Evolutionary conservation across 2,113 vertebrate genomes (phyloP), one percentile per base, ranked within the genome.

Genomic region (Copsychus sechellarum): DNA sequence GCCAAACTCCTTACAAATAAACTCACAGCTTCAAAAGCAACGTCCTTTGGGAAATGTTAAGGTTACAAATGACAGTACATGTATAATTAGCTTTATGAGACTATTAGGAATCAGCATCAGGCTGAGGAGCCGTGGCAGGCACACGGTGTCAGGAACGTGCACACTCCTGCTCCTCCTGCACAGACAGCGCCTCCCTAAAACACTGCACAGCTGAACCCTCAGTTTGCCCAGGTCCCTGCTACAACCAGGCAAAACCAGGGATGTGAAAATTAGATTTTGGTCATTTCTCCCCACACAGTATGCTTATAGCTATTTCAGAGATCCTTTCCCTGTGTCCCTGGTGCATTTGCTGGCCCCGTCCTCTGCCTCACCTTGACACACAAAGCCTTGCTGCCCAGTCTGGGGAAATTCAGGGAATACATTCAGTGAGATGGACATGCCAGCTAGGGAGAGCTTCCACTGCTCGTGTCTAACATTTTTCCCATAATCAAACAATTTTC

Each of bases 21-120:
- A 80, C 76, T 82, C 72, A 38, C 79, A 38, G 36, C 86, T 82
- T 71, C 50, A 34, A 90, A 93, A 94, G 83, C 76, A 93, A 58
- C 26, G 82, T 58, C 69, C 79, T 71, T 76, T 74, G 65, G 81
- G 84, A 69, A 90, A 84, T 22, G 43, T 21, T 91, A 54, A 57
- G 48, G 61, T 78, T 74, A 70, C 42, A 76, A 90, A 71, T 45
- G 34, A 42, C 72, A 84, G 29, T 6, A 78, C 81, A 88, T 24
- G 31, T 38, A 51, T 83, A 71, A 94, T 93, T 61, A 86, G 82
- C 67, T 86, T 47, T n/a, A 31, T 40, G 57, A 69, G 84, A 20
- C 42, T 74, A 22, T 29, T 25, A 74, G 86, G 67, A 42, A 61
- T 53, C 15, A 43, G 61, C 24, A 66, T 3, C 45, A 53, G 64